Percentiles rank a stretch among this genome's conserved stretches.
phyloP scores from a whole-genome alignment of 2,113 vertebrate species.

The Melospiza melodia region DNA sequence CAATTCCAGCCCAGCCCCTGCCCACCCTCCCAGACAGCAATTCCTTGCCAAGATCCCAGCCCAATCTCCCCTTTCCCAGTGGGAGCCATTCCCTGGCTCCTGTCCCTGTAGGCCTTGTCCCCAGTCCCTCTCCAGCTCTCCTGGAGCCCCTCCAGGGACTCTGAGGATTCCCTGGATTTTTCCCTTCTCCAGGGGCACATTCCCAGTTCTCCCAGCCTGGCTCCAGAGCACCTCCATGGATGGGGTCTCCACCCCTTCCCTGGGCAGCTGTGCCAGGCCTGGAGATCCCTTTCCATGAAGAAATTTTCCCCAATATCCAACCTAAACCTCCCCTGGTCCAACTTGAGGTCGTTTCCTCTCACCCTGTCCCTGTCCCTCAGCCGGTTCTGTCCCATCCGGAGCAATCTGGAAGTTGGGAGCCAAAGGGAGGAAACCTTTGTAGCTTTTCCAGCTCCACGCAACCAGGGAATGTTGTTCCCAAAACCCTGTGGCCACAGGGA shows the following conservation, averaged over 20 bases:
- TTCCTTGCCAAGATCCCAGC: not conserved
- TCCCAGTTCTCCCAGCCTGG: not conserved
- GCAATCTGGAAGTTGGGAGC: not conserved
- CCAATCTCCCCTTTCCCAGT: not conserved
- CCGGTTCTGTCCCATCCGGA: fast-evolving
- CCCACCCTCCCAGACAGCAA: not conserved
- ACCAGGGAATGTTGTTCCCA: not conserved
- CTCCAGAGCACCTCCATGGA: not conserved
- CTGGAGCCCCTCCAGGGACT: not conserved
- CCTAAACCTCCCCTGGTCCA: not conserved
- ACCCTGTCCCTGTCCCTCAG: not conserved
- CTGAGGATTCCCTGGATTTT: fast-evolving
- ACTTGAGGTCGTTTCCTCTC: fast-evolving
- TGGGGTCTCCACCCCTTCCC: not conserved
- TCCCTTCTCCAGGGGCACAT: not conserved
- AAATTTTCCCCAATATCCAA: not conserved
- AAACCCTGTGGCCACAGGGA: not conserved
- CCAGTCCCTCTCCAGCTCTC: not conserved
- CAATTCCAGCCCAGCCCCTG: not conserved
- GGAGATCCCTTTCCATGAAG: not conserved
- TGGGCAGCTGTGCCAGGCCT: not conserved
- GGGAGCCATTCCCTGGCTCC: not conserved
- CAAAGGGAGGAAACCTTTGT: not conserved
- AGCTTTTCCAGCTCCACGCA: not conserved
- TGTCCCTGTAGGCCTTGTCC: not conserved